Conservation (phyloP, 2,797 vertebrate species). For the Sorex maritimensis region DNA sequence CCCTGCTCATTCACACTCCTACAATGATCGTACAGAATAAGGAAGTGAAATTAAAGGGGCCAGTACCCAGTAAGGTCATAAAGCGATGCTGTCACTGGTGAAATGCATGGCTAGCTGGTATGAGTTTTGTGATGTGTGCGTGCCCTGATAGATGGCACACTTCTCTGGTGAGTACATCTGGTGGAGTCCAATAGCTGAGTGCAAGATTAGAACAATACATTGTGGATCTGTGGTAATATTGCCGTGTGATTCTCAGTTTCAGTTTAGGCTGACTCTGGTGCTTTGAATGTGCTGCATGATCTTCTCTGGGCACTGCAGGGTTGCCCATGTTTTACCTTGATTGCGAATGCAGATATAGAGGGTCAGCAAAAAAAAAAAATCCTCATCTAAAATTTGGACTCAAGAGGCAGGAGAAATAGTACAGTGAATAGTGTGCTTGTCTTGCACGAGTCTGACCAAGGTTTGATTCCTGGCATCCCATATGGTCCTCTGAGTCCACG, state of each 20-base stretch:
- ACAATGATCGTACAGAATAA: constrained; percentile 34
- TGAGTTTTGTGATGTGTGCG: neutral
- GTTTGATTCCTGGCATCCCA: no score
- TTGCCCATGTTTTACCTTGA: neutral
- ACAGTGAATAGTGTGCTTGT: no score
- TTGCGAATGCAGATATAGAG: neutral
- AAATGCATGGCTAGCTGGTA: neutral
- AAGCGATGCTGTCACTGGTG: neutral
- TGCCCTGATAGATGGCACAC: neutral
- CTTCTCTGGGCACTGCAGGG: neutral
- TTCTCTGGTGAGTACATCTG: neutral
- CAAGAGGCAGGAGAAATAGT: no score
- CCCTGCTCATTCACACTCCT: constrained; percentile 10
- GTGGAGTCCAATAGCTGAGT: neutral
- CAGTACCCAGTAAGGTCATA: constrained; percentile 3
- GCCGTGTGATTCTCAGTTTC: neutral
- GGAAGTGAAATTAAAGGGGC: constrained; percentile 46
- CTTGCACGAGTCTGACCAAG: no score
- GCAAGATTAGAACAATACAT: neutral
- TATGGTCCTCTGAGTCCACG: no score
- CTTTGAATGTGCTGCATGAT: neutral
- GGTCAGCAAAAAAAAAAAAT: no score
- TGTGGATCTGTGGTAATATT: neutral
- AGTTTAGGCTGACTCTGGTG: neutral
- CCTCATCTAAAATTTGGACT: no score